These are phyloP conservation scores for Origma solitaria DNA, from an alignment of 2,113 vertebrate species.

Conservation along the genomic window DNA sequence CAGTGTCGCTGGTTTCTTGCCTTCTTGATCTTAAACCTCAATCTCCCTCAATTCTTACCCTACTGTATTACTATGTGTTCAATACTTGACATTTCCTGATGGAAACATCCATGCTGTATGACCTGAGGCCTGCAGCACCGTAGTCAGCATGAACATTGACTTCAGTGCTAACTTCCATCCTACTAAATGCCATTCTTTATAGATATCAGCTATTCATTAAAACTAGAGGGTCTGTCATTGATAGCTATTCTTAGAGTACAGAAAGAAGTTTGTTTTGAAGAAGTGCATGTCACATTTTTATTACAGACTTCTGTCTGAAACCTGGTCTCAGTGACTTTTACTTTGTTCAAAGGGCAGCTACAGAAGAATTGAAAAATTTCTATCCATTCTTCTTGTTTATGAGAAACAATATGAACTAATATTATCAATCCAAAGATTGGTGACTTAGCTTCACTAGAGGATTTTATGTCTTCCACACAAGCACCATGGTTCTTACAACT, in stretches of 20 bases:
- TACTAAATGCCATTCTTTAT: neutral
- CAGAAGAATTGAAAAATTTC: neutral
- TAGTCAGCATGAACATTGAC: neutral
- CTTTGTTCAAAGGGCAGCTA: constrained; percentile 1
- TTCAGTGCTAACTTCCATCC: neutral
- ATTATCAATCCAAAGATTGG: neutral
- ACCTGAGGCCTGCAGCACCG: neutral
- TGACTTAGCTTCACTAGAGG: neutral
- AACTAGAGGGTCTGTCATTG: neutral
- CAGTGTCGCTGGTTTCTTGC: neutral
- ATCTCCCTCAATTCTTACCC: neutral
- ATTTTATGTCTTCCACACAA: neutral
- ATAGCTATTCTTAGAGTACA: neutral
- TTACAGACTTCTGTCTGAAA: neutral
- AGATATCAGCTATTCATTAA: neutral
- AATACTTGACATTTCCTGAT: neutral
- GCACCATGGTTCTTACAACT: neutral
- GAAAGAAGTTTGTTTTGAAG: neutral
- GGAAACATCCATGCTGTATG: neutral
- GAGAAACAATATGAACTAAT: neutral
- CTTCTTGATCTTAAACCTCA: neutral
- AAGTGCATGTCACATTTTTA: neutral
- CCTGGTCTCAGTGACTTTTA: neutral
- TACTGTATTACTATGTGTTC: neutral
- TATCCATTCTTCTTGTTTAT: neutral